A percentile compares a stretch with the other conserved stretches of the same genome.
Evolutionary conservation across 2,888 invertebrate genomes (phyloP).

Genomic region (Malthinus seriepunctatus): DNA sequence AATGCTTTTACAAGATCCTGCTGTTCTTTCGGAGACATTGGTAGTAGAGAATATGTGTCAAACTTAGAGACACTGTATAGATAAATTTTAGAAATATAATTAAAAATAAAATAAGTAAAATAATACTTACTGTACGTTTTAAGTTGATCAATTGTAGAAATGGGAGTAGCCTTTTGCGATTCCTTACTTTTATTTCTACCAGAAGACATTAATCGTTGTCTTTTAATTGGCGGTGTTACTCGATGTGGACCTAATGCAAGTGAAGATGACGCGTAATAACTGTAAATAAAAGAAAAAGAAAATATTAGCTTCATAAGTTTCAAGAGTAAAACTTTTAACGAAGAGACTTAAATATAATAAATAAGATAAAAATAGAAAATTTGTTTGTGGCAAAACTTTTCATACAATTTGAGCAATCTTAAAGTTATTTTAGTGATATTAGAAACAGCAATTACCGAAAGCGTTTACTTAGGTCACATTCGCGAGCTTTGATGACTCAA

Average conservation of each 20-base stretch:
- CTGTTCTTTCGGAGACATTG: no score
- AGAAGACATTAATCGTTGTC: slow-evolving; percentile 62
- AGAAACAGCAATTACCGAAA: slow-evolving; percentile 7
- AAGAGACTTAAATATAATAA: no score
- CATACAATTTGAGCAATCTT: background rate
- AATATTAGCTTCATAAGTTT: slow-evolving; percentile 10
- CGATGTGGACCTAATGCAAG: slow-evolving; percentile 59
- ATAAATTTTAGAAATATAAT: background rate
- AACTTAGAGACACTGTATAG: no score
- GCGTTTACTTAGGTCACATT: slow-evolving; percentile 17
- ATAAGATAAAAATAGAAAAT: background rate
- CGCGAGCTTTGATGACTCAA: slow-evolving; percentile 18
- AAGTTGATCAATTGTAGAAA: slow-evolving; percentile 60
- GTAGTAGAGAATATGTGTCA: no score
- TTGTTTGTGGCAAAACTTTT: background rate
- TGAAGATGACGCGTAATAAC: slow-evolving; percentile 66
- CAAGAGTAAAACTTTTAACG: background rate
- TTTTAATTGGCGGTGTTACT: slow-evolving; percentile 64
- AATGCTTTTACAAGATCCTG: no score
- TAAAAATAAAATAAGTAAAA: slow-evolving; percentile 1
- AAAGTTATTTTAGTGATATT: slow-evolving; percentile 4
- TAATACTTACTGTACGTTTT: slow-evolving; percentile 67
- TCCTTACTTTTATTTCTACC: slow-evolving; percentile 54
- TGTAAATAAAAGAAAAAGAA: slow-evolving; percentile 49
- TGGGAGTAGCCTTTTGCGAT: slow-evolving; percentile 51